Evolutionary conservation across 2,113 vertebrate genomes (phyloP).

Genomic region (Ancistrus triradiatus): DNA sequence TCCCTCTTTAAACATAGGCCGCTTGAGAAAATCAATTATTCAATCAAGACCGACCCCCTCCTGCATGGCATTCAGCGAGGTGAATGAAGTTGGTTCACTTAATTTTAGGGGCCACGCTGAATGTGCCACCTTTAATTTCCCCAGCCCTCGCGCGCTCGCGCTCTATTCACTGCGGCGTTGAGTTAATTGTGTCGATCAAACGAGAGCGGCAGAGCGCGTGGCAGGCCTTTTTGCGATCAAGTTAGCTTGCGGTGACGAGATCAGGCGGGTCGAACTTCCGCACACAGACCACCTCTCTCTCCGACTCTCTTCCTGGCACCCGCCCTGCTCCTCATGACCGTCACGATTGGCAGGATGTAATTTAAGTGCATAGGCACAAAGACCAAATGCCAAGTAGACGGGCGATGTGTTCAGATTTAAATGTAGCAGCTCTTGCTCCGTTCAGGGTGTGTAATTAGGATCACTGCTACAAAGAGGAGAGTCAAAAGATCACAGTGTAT

Average conservation of each 20-base stretch:
- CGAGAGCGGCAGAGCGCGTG: slow-evolving; percentile 66
- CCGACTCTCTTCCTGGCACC: slow-evolving; percentile 56
- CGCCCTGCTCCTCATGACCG: slow-evolving; percentile 62
- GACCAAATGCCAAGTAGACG: slow-evolving; percentile 74
- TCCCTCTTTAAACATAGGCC: slow-evolving; percentile 98
- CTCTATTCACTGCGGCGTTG: slow-evolving; percentile 72
- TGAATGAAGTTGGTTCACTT: slow-evolving; percentile 84
- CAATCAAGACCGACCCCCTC: slow-evolving; percentile 91
- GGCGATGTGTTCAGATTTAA: slow-evolving; percentile 70
- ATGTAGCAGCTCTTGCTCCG: slow-evolving; percentile 63
- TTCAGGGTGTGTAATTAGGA: slow-evolving; percentile 74
- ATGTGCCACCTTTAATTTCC: slow-evolving; percentile 74
- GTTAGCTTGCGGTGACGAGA: slow-evolving; percentile 36
- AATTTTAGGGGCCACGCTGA: slow-evolving; percentile 84
- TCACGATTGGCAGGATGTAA: slow-evolving; percentile 76
- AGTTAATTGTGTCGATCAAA: slow-evolving; percentile 76
- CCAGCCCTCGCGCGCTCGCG: slow-evolving; percentile 67
- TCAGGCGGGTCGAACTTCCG: slow-evolving; percentile 17
- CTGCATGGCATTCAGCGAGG: slow-evolving; percentile 79
- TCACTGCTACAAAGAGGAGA: slow-evolving; percentile 68
- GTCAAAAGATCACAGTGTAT: slow-evolving; percentile 50
- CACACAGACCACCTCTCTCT: slow-evolving; percentile 14
- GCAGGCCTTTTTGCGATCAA: slow-evolving; percentile 65
- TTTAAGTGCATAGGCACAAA: slow-evolving; percentile 77
- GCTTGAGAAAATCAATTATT: slow-evolving; percentile 96